Base-by-base conservation (phyloP, 2,113 vertebrate genomes). In the Proteles cristata region DNA sequence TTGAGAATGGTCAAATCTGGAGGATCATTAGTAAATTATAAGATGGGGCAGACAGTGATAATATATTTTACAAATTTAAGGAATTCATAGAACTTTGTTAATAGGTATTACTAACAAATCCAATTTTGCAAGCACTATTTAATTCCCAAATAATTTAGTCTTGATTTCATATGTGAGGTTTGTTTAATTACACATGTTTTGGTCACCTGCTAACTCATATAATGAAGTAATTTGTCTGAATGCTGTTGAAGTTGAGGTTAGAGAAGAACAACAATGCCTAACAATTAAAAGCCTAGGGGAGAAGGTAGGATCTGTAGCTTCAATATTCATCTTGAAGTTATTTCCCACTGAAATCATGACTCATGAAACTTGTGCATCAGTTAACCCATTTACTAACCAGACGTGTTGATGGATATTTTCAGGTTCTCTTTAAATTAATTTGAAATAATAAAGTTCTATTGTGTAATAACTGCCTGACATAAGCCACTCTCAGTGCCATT, bases 71-170 rank as follows among this genome's bases (percentile, higher is more conserved):
- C 31, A 98, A 85, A 91, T 61, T 58, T 77, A 94, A 74, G 9
- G 15, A 71, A 86, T 73, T 61, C 48, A 83, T 2, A 74, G 19
- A 94, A 83, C 58, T 90, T 81, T 66, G 66, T 74, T 61, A 85
- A 85, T 65, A 48, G 25, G 2, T 87, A 91, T 98, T 97, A 98
- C 95, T 80, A 94, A 95, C 90, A 31, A 97, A 97, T 96, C 87
- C 85, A 97, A 96, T 94, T 92, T 97, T 97, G 86, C 84, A 98
- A 97, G 93, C 88, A 93, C 98, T 98, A 97, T 98, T 98, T 98
- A 97, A 98, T 97, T 97, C 92, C 76, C 77, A 96, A 95, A 84
- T 97, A 90, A 97, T 95, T 96, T 93, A 97, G 61, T 61, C 61
- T 90, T 82, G 69, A 96, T 93, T 97, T 98, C 58, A 55, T 96